These are phyloP conservation scores for Myotis daubentonii DNA, from an alignment of 2,797 vertebrate genomes.

Conservation along the genomic window DNA sequence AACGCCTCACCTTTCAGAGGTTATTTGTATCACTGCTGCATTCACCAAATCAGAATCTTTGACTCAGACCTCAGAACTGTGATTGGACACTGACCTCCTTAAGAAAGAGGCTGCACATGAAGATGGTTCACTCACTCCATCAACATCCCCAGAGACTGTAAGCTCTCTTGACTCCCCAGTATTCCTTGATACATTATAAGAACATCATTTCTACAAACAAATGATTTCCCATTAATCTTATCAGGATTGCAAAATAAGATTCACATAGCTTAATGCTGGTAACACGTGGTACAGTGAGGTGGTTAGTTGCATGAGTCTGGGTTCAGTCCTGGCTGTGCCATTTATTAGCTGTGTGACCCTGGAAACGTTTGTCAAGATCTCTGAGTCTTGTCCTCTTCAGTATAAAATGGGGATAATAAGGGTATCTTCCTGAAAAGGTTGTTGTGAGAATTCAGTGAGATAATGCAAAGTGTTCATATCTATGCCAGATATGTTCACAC, in stretches of 20 bases:
- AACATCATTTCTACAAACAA: conserved; percentile 1
- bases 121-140: background rate
- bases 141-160: background rate
- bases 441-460: background rate
- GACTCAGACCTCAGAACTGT: background rate
- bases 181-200: background rate
- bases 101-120: background rate
- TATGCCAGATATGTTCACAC: background rate
- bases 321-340: background rate
- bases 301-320: background rate
- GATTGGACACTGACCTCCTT: background rate
- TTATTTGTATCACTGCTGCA: background rate
- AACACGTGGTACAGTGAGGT: background rate
- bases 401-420: background rate
- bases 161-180: background rate
- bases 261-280: background rate
- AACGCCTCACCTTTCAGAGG: conserved; percentile 26
- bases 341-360: background rate
- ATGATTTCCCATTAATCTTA: background rate
- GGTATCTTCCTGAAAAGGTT: background rate
- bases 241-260: background rate
- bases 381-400: background rate
- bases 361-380: background rate
- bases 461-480: background rate
- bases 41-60: background rate